Evolutionary conservation across 2,888 invertebrate species (phyloP).

Genomic region (Syrphus vitripennis): DNA sequence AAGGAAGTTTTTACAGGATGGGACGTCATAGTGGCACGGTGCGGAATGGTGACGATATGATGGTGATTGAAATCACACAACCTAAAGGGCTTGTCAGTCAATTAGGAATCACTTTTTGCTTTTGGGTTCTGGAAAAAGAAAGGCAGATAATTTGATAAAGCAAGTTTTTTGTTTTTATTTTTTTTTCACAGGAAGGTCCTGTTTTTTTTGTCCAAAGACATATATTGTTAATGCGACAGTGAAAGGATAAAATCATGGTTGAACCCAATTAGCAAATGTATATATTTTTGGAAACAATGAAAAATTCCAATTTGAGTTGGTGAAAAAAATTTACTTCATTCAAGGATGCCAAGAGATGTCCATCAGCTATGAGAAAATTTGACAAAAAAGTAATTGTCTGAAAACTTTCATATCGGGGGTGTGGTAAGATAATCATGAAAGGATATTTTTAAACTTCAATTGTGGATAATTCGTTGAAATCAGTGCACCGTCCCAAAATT

Average conservation of each 20-base stretch:
- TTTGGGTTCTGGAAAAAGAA: neutral
- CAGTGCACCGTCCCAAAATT: too few relatives aligned
- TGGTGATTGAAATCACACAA: neutral
- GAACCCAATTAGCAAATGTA: neutral
- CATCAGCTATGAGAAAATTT: too few relatives aligned
- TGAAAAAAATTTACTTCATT: neutral
- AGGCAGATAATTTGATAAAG: slow-evolving; percentile 12
- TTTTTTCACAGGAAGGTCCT: neutral
- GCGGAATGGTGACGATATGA: neutral
- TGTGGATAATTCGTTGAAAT: too few relatives aligned
- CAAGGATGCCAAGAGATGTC: too few relatives aligned
- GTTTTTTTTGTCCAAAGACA: neutral
- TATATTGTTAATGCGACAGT: neutral
- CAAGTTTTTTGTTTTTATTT: neutral
- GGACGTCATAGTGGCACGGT: neutral
- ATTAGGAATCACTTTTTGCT: slow-evolving; percentile 9
- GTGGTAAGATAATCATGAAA: too few relatives aligned
- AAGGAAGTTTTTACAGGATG: neutral
- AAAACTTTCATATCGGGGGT: too few relatives aligned
- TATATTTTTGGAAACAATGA: neutral
- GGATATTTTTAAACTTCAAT: too few relatives aligned
- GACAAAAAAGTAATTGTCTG: too few relatives aligned
- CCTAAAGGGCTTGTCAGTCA: slow-evolving; percentile 23
- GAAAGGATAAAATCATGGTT: neutral
- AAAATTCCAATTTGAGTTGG: neutral